Conservation (phyloP, 2,113 vertebrate genomes). For the Mormyrus iriodes region DNA sequence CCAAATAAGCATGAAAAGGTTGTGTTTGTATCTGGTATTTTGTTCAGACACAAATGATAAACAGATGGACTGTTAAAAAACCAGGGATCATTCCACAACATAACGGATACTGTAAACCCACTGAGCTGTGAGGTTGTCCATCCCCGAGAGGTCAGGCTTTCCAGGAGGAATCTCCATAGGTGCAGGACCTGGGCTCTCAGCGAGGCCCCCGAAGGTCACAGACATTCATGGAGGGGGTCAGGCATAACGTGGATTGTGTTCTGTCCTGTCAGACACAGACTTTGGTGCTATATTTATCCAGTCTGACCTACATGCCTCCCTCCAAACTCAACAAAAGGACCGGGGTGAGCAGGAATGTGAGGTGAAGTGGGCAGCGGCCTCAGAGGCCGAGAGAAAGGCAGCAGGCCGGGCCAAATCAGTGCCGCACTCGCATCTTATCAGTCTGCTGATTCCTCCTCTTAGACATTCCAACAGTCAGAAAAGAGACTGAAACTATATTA, state of each 20-base stretch:
- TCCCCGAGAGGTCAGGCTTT: neutral
- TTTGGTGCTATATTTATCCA: constrained; percentile 54
- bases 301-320: constrained; percentile 40
- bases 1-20: neutral
- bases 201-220: neutral
- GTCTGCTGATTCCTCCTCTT: neutral
- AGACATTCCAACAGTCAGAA: neutral
- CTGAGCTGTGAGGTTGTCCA: neutral
- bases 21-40: neutral
- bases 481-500: neutral
- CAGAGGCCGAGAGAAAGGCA: neutral
- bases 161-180: neutral
- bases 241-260: constrained; percentile 37
- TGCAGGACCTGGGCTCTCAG: neutral
- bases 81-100: neutral
- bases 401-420: neutral
- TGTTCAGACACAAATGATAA: neutral
- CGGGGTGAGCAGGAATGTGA: constrained; percentile 39
- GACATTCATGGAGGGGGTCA: constrained; percentile 14
- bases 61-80: neutral
- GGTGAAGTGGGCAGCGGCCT: constrained; percentile 1
- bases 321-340: constrained; percentile 38
- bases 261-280: constrained; percentile 48
- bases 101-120: neutral
- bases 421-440: neutral